phyloP scores from a whole-genome alignment of 2,113 vertebrate species.

The Elephas maximus region DNA sequence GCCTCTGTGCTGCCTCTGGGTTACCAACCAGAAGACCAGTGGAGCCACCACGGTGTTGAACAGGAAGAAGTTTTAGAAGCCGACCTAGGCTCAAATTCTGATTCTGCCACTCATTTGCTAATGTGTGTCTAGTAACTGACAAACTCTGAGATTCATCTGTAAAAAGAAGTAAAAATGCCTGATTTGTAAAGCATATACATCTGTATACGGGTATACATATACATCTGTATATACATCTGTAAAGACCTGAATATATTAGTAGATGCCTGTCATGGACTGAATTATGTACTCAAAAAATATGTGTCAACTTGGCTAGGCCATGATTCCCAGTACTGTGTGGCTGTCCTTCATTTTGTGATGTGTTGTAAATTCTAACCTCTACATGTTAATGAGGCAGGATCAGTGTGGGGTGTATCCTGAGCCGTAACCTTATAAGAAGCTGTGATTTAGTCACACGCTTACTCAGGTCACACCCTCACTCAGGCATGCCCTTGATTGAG shows the following conservation, averaged over 20 bases:
- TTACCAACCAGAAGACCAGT: neutral
- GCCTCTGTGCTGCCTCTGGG: neutral
- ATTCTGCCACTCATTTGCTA: slow-evolving; percentile 13
- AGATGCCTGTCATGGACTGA: neutral
- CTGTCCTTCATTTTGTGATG: too few species aligned
- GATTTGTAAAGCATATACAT: neutral
- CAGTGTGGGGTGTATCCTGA: too few species aligned
- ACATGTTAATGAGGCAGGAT: too few species aligned
- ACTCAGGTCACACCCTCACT: too few species aligned
- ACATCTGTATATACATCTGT: neutral
- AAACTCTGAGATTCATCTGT: neutral
- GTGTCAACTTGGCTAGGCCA: too few species aligned
- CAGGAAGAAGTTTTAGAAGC: slow-evolving; percentile 7
- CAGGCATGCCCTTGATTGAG: too few species aligned
- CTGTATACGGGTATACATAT: neutral
- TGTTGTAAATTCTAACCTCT: too few species aligned
- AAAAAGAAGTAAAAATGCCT: slow-evolving; percentile 28
- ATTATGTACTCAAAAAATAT: too few species aligned
- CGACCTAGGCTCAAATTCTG: slow-evolving; percentile 38
- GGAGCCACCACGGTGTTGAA: neutral
- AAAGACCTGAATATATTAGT: neutral
- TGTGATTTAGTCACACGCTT: too few species aligned
- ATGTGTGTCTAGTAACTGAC: neutral
- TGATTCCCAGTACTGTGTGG: too few species aligned
- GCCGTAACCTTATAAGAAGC: too few species aligned